Conservation (phyloP, 2,113 vertebrate genomes). For the Oceanites oceanicus region DNA sequence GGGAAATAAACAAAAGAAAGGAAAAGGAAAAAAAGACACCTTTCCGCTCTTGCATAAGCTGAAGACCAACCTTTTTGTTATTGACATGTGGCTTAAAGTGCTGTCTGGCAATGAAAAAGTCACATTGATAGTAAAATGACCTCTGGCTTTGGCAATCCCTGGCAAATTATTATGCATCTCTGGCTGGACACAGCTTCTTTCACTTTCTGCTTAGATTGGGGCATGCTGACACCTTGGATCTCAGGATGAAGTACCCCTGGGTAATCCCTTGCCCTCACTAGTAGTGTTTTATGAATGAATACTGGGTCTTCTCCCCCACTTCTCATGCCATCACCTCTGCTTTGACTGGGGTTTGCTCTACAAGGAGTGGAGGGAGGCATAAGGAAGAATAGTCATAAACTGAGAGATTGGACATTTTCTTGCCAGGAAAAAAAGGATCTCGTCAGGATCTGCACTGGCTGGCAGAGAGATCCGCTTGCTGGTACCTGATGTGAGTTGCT, state of each 20-base stretch:
- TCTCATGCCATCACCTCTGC: not conserved
- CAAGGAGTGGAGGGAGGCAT: not conserved
- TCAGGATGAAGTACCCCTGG: too few species aligned
- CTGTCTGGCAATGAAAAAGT: not conserved
- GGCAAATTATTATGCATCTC: not conserved
- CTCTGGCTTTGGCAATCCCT: not conserved
- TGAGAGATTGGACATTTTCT: not conserved
- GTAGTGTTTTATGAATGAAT: not conserved
- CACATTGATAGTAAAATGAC: not conserved
- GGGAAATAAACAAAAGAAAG: not conserved
- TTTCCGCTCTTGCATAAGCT: not conserved
- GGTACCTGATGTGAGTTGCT: not conserved
- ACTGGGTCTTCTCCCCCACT: not conserved
- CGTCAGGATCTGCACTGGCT: not conserved
- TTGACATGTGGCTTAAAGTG: not conserved
- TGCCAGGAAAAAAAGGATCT: not conserved
- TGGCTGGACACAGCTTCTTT: not conserved
- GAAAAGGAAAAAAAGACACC: not conserved
- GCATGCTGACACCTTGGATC: not conserved
- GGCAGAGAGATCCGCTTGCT: not conserved
- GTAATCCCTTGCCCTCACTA: not conserved
- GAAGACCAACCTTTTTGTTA: not conserved
- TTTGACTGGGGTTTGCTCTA: not conserved
- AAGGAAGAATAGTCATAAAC: not conserved
- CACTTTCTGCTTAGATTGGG: not conserved